phyloP scores from a whole-genome alignment of 2,113 vertebrate species.

The Meles meles region DNA sequence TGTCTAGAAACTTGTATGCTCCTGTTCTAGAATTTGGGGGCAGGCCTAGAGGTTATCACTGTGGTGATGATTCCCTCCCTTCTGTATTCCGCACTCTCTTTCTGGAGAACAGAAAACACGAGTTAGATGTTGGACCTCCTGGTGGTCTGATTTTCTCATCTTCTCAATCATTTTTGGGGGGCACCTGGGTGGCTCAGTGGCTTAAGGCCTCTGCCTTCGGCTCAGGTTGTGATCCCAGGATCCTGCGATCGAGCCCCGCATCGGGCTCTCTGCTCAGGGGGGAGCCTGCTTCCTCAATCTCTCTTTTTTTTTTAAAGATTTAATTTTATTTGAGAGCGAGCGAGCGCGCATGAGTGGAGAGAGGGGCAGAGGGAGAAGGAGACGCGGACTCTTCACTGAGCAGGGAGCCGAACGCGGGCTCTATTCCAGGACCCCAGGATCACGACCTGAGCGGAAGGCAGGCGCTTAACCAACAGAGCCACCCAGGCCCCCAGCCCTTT shows the following conservation, averaged over 20 bases:
- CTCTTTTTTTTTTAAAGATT: no score
- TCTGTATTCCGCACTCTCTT: not conserved
- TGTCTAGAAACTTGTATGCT: not conserved
- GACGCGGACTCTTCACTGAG: not conserved
- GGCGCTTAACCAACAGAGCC: not conserved
- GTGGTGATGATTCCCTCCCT: not conserved
- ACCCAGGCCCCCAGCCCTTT: not conserved
- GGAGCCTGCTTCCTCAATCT: no score
- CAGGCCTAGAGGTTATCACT: not conserved
- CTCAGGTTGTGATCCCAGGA: no score
- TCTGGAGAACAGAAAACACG: not conserved
- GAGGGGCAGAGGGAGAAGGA: not conserved
- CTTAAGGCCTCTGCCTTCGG: no score
- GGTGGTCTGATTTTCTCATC: not conserved
- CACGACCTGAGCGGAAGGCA: not conserved
- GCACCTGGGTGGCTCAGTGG: no score
- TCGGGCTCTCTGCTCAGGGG: no score
- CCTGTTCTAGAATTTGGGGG: not conserved
- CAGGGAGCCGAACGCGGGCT: not conserved
- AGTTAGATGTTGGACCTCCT: not conserved
- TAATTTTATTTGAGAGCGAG: not conserved
- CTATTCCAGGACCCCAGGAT: not conserved
- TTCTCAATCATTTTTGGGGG: not conserved
- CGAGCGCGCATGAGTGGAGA: fast-evolving
- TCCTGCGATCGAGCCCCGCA: no score